Base-by-base conservation (phyloP, 2,888 invertebrate species). In the Slavum lentiscoides region DNA sequence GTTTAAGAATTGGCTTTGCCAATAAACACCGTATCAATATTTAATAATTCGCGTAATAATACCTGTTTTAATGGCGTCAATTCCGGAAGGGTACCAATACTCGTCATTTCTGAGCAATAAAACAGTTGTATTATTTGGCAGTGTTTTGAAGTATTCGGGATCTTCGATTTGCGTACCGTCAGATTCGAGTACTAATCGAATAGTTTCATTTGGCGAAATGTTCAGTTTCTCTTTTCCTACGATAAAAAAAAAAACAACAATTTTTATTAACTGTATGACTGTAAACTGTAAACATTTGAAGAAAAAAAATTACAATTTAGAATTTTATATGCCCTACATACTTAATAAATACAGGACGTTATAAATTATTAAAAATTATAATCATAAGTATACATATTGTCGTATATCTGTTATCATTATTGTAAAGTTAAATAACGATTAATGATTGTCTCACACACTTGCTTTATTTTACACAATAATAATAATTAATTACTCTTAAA, bases 151-250 rank as follows among this genome's bases (percentile, higher is more conserved):
- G 89, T 96, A 97, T 86, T 96, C 96, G 85, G 95, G 95, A 91
- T 97, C 96, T 87, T 97, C 96, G 74, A 97, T 94, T 89, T 97
- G 96, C 84, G 97, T 97, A 85, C 97, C 97, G 92, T 97, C 97
- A 86, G 93, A 92, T 89, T 97, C 97, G 84, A 97, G 89, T 86
- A 97, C 96, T 87, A 97, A 90, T 85, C 94, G 91, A 86, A 95
- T 94, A 86, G 92, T 93, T 90, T 95, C 95, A 87, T 92, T 91
- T 87, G 92, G 91, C 85, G 93, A 92, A 87, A 96, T 92, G 85
- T 93, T 93, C 86, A 96, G 89, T 89, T 96, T 96, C 89, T 95
- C 95, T 87, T 95, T 94, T 84, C 95, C 95, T 92, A 86, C 82
- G 84, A 84, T 73, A 37, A 21, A 15, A 69, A 11, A 39, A 77